Conservation (phyloP, 2,113 vertebrate species). For the Poecile atricapillus region DNA sequence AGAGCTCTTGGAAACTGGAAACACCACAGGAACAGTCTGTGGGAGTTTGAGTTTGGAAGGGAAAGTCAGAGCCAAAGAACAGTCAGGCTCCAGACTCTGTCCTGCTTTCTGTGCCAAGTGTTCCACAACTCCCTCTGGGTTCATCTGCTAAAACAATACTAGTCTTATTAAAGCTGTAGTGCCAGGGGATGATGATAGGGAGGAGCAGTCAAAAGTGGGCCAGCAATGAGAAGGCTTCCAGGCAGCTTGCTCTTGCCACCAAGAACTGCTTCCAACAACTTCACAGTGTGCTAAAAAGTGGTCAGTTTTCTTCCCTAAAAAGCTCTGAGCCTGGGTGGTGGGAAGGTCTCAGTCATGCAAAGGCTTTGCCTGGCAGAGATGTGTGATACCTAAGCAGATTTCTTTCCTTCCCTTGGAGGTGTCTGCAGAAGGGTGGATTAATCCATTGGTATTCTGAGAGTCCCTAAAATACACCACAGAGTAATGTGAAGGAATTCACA, state of each 20-base stretch:
- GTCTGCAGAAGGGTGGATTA: neutral
- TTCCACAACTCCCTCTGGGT: neutral
- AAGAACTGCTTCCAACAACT: neutral
- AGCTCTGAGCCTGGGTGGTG: neutral
- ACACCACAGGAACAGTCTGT: neutral
- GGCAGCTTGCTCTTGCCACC: neutral
- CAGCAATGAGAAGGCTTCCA: neutral
- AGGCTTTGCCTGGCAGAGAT: neutral
- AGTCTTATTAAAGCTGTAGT: neutral
- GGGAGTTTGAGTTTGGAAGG: neutral
- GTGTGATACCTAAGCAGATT: neutral
- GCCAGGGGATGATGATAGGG: neutral
- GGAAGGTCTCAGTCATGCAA: neutral
- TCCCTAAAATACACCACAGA: neutral
- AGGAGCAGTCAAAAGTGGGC: neutral
- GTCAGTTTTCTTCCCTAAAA: neutral
- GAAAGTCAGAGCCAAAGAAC: neutral
- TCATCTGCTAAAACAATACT: neutral
- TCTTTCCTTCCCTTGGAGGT: neutral
- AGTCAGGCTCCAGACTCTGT: neutral
- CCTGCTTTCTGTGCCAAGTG: neutral
- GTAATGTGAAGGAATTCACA: neutral
- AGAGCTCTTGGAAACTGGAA: neutral
- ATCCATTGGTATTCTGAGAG: neutral
- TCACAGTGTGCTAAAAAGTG: accelerated